These are phyloP conservation scores for Apistogramma diplotaenia DNA, from an alignment of 2,113 vertebrate species.

Conservation along the genomic window DNA sequence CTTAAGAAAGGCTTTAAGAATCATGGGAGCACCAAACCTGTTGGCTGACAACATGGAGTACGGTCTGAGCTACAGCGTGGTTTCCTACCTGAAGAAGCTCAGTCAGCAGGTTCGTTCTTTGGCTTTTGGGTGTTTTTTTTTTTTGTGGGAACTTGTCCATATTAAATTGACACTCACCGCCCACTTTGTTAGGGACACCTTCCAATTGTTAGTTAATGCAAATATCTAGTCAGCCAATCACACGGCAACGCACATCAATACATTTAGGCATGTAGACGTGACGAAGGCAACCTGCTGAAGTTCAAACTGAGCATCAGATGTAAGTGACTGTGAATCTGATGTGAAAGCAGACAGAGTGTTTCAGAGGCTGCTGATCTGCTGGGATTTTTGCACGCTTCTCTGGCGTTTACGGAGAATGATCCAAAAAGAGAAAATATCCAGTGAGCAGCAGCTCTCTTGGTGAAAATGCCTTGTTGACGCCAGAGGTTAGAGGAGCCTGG, in stretches of 20 bases:
- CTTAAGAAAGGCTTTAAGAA: slow-evolving; percentile 92
- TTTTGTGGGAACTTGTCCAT: too few species aligned
- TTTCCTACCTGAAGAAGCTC: slow-evolving; percentile 98
- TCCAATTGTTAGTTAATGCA: neutral
- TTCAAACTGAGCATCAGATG: too few species aligned
- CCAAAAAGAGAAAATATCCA: too few species aligned
- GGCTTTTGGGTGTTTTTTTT: neutral
- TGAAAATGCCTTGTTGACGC: too few species aligned
- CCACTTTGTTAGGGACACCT: neutral
- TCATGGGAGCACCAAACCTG: slow-evolving; percentile 96
- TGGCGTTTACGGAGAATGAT: too few species aligned
- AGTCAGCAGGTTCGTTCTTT: slow-evolving; percentile 87
- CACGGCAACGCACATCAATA: neutral
- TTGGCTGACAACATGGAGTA: slow-evolving; percentile 97
- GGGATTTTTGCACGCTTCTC: too few species aligned
- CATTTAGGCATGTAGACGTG: neutral
- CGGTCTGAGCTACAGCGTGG: slow-evolving; percentile 96
- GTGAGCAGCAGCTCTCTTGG: too few species aligned
- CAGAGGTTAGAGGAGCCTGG: too few species aligned
- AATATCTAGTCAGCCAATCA: neutral
- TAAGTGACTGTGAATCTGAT: too few species aligned
- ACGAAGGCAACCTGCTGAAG: too few species aligned
- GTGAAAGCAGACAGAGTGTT: too few species aligned
- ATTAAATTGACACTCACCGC: neutral
- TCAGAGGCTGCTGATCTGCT: too few species aligned